Evolutionary conservation across 92 coral and sea anemone species (phyloP).

Genomic region (Zoanthus gigantus): DNA sequence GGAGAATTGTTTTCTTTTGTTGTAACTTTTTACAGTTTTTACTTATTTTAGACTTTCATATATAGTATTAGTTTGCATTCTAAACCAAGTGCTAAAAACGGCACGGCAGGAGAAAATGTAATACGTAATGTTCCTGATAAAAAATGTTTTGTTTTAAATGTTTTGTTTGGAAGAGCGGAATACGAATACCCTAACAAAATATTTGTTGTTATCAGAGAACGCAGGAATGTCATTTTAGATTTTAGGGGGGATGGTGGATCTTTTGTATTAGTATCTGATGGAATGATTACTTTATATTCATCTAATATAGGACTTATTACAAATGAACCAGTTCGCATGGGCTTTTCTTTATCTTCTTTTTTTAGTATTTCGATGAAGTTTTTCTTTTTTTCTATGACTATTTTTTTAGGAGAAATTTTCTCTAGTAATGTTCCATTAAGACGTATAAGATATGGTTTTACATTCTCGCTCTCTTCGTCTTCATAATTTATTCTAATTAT

Average conservation of each 20-base stretch:
- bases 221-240: neutral
- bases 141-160: too few species aligned
- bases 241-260: neutral
- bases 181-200: too few species aligned
- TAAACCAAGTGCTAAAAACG: too few species aligned
- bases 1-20: too few species aligned
- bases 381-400: neutral
- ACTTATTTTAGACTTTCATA: too few species aligned
- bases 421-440: neutral
- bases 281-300: neutral
- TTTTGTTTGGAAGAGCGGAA: too few species aligned
- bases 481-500: too few species aligned
- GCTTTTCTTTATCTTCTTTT: neutral
- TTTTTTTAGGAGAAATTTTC: neutral
- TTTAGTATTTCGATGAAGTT: neutral
- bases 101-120: too few species aligned
- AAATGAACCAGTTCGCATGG: neutral
- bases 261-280: neutral
- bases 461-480: too few species aligned
- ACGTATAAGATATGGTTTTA: neutral
- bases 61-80: too few species aligned
- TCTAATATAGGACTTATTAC: neutral
- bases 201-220: neutral
- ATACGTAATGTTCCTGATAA: too few species aligned
- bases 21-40: too few species aligned